Conservation (phyloP, 2,888 invertebrate genomes). For the Dasypolia templi region DNA sequence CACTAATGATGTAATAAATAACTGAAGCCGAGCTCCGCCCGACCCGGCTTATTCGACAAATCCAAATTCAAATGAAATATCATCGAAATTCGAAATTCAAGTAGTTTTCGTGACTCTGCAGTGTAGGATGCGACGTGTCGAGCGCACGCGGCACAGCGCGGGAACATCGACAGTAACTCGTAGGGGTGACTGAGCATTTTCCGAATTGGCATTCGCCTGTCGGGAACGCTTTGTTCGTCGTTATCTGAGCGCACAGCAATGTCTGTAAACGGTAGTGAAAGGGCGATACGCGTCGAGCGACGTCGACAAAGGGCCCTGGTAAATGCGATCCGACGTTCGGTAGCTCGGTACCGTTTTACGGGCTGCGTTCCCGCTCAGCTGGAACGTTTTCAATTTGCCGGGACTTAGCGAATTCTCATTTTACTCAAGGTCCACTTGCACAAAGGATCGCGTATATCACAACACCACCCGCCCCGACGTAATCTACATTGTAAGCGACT, state of each 20-base stretch:
- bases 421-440: constrained; percentile 77
- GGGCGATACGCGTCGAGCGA: constrained; percentile 71
- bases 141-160: constrained; percentile 37
- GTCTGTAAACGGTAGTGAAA: constrained; percentile 77
- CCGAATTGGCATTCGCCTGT: constrained; percentile 76
- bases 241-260: constrained; percentile 81
- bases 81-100: constrained; percentile 60
- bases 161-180: constrained; percentile 71
- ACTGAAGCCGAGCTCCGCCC: constrained; percentile 39
- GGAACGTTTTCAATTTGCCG: constrained; percentile 82
- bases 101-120: constrained; percentile 25
- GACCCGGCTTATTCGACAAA: constrained; percentile 60
- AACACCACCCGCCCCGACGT: constrained; percentile 69
- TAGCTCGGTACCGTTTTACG: constrained; percentile 67
- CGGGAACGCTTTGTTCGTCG: constrained; percentile 79
- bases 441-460: constrained; percentile 78
- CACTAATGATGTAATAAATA: constrained; percentile 67
- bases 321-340: constrained; percentile 76
- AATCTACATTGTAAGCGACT: constrained; percentile 73
- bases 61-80: constrained; percentile 67
- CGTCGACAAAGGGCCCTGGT: constrained; percentile 77
- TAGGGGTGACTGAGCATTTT: constrained; percentile 79
- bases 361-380: constrained; percentile 73
- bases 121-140: constrained; percentile 48
- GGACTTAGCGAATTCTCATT: constrained; percentile 77